Percentiles rank a stretch among this genome's conserved stretches.
These are phyloP conservation scores for Tuberolachnus salignus DNA, from an alignment of 2,888 invertebrate species.

Conservation along the genomic window DNA sequence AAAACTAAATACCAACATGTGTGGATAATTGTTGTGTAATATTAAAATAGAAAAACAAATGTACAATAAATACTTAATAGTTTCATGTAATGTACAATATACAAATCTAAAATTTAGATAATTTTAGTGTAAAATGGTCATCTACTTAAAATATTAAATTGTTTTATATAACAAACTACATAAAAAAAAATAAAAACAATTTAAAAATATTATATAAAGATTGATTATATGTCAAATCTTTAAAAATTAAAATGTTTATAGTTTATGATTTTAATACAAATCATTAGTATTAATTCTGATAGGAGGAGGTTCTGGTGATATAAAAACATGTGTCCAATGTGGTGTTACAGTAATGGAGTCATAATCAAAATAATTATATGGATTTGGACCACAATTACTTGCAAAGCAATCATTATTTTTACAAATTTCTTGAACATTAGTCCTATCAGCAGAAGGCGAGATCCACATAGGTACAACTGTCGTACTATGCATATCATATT, in stretches of 20 bases:
- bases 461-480: constrained; percentile 22
- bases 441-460: constrained; percentile 9
- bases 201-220: neutral
- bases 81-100: neutral
- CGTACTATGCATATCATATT: constrained; percentile 14
- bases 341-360: neutral
- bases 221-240: neutral
- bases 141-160: neutral
- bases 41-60: too few relatives aligned
- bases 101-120: neutral
- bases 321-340: neutral
- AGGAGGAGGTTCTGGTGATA: neutral
- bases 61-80: neutral
- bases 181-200: neutral
- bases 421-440: constrained; percentile 14
- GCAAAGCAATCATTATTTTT: neutral
- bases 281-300: neutral
- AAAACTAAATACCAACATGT: too few relatives aligned
- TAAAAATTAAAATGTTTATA: neutral
- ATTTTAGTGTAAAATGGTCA: neutral
- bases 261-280: neutral
- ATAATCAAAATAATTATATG: constrained; percentile 7
- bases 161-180: neutral
- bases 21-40: too few relatives aligned
- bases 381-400: constrained; percentile 14